phyloP scores from a whole-genome alignment of 2,797 vertebrate species.

The Spinus olivaceus region DNA sequence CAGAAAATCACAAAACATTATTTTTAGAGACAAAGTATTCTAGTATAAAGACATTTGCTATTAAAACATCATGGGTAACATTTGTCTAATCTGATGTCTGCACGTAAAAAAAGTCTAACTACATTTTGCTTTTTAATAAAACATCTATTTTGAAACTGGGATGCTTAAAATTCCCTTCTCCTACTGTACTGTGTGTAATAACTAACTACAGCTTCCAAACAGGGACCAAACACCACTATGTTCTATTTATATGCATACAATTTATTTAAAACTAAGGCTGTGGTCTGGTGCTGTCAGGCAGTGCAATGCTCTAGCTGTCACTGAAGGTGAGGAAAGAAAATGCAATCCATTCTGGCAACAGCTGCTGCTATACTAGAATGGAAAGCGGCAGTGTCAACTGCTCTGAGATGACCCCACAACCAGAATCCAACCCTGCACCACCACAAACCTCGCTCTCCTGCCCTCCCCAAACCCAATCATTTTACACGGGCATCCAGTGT shows the following conservation, averaged over 20 bases:
- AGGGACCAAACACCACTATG: not conserved
- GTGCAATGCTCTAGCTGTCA: not conserved
- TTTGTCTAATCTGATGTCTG: not conserved
- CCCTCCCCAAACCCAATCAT: not conserved
- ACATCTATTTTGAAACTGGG: not conserved
- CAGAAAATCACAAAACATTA: not conserved
- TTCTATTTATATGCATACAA: not conserved
- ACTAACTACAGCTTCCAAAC: not conserved
- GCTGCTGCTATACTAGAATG: not conserved
- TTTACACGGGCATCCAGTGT: not conserved
- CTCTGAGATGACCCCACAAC: not conserved
- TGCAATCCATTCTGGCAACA: not conserved
- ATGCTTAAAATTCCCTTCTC: not conserved
- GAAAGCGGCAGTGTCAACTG: not conserved
- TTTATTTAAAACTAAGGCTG: not conserved
- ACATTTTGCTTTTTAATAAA: not conserved
- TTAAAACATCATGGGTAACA: not conserved
- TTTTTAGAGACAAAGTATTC: not conserved
- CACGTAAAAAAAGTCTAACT: not conserved
- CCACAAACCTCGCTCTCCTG: not conserved
- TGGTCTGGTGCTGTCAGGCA: not conserved
- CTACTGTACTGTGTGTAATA: not conserved
- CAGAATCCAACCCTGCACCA: not conserved
- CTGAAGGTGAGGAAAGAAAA: not conserved
- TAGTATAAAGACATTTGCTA: not conserved